A percentile compares a stretch with the other conserved stretches of the same genome.
phyloP scores from a whole-genome alignment of 1,140 invertebrate species.

The Drosophila equinoxialis region DNA sequence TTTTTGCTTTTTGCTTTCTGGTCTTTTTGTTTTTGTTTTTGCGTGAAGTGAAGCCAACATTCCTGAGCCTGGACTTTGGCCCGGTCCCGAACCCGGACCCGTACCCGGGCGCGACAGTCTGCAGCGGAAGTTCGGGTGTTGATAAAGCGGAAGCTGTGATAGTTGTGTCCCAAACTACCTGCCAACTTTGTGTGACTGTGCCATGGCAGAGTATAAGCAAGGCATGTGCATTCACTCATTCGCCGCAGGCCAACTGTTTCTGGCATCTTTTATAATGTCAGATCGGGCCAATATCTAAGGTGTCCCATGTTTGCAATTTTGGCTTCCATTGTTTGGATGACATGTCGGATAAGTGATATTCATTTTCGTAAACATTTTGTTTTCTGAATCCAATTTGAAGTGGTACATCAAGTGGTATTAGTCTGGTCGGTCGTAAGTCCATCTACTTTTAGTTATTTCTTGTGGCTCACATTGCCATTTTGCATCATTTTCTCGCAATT shows the following conservation, averaged over 20 bases:
- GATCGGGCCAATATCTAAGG: no score
- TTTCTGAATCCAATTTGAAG: not conserved
- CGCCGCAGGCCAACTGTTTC: not conserved
- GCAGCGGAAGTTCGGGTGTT: constrained; percentile 60
- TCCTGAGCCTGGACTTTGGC: not conserved
- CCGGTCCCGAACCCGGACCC: not conserved
- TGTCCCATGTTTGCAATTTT: no score
- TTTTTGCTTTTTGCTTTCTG: constrained; percentile 4
- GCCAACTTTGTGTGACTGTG: not conserved
- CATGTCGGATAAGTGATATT: not conserved
- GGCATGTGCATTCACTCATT: not conserved
- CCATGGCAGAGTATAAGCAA: not conserved
- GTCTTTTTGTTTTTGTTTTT: not conserved
- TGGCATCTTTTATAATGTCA: no score
- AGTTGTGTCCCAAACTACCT: constrained; percentile 33
- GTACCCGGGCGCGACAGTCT: constrained; percentile 24
- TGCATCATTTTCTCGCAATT: constrained; percentile 63
- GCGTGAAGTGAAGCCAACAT: constrained; percentile 8
- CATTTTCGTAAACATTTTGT: not conserved
- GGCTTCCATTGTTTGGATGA: not conserved
- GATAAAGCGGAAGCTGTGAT: constrained; percentile 61
- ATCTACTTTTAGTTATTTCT: constrained; percentile 39
- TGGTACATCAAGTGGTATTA: not conserved
- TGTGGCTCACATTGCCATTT: constrained; percentile 51
- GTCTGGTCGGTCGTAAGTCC: not conserved